These are phyloP conservation scores for Trichomalopsis sarcophagae DNA, from an alignment of 1,140 invertebrate genomes.

Conservation along the genomic window DNA sequence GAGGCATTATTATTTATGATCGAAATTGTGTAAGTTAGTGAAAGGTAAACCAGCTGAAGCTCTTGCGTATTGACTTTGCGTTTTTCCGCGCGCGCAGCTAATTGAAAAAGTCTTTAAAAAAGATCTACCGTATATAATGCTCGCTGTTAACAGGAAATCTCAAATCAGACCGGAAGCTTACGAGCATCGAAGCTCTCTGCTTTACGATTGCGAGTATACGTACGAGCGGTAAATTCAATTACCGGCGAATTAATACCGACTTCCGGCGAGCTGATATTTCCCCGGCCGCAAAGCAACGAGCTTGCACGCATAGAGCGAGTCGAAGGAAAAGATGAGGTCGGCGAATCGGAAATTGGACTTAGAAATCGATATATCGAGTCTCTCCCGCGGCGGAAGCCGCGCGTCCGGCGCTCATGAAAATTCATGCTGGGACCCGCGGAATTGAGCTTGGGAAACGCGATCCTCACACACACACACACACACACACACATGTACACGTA, in stretches of 20 bases:
- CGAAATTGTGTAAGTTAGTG: background rate
- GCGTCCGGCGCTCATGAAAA: conserved; percentile 57
- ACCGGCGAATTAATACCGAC: conserved; percentile 32
- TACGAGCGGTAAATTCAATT: conserved; percentile 37
- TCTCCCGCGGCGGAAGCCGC: conserved; percentile 2
- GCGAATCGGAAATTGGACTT: conserved; percentile 33
- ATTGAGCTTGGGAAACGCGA: conserved; percentile 4
- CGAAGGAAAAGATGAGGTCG: background rate
- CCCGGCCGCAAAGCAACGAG: background rate
- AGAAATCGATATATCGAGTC: conserved; percentile 39
- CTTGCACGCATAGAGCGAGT: background rate
- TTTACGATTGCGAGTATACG: background rate
- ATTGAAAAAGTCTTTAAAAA: background rate
- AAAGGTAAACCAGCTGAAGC: background rate
- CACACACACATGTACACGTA: background rate
- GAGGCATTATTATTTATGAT: background rate
- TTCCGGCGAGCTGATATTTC: conserved; percentile 4
- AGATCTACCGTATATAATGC: too few species aligned
- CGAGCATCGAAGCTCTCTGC: background rate
- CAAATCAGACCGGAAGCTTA: background rate
- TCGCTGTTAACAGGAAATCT: too few species aligned
- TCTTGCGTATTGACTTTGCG: background rate
- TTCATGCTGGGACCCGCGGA: conserved; percentile 51
- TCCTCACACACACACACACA: too few species aligned
- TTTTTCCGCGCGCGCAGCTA: background rate